Conservation (phyloP, 2,113 vertebrate species). For the Craseonycteris thonglongyai region DNA sequence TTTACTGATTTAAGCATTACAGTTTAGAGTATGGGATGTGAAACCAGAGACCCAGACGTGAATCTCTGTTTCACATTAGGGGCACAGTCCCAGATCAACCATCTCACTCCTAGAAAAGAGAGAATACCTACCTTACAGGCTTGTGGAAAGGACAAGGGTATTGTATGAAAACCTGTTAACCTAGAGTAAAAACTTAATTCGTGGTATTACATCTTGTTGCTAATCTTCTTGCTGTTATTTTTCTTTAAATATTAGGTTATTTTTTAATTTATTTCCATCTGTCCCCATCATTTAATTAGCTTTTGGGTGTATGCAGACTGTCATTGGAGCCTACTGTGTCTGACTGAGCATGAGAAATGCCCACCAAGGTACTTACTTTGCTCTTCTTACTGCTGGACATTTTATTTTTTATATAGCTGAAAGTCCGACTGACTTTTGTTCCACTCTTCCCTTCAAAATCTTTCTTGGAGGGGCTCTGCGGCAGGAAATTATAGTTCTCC, state of each 20-base stretch:
- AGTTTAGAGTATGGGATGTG: background rate
- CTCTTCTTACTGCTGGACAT: conserved; percentile 96
- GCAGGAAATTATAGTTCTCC: conserved; percentile 80
- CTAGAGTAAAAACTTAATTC: background rate
- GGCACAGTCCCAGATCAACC: background rate
- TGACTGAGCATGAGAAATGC: accelerated
- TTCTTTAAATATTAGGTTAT: background rate
- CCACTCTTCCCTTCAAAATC: conserved; percentile 84
- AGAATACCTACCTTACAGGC: background rate
- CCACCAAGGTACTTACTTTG: conserved; percentile 80
- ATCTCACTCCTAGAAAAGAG: background rate
- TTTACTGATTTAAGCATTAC: background rate
- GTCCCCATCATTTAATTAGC: accelerated
- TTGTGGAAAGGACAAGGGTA: background rate
- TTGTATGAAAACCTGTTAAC: too few relatives aligned
- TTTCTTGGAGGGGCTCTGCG: conserved; percentile 83
- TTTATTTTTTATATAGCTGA: conserved; percentile 99
- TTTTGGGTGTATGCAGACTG: accelerated
- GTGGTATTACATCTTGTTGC: background rate
- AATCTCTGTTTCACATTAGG: background rate
- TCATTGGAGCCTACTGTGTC: background rate
- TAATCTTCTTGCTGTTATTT: background rate
- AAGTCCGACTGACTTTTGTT: conserved; percentile 96
- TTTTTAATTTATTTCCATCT: background rate
- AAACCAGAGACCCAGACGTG: too few relatives aligned